Evolutionary conservation across 2,797 vertebrate species (phyloP).

Genomic region (Trichosurus vulpecula): DNA sequence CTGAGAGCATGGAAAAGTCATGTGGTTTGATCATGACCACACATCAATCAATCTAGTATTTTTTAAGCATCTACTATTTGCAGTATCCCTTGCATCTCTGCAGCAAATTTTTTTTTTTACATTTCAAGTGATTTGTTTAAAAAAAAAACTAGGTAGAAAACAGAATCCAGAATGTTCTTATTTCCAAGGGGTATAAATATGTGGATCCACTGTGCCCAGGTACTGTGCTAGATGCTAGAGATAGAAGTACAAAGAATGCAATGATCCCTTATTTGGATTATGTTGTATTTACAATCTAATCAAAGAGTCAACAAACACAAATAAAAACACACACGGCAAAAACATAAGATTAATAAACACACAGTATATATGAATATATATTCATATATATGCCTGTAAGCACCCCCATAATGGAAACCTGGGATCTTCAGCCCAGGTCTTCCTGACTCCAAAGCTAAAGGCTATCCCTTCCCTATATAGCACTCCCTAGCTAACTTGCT

Average conservation of each 20-base stretch:
- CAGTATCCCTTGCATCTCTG: constrained; percentile 58
- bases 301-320: background rate
- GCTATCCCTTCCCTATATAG: background rate
- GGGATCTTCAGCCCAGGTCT: background rate
- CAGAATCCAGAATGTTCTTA: background rate
- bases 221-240: background rate
- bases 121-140: constrained; percentile 32
- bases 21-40: background rate
- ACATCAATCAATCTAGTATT: background rate
- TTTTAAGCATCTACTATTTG: background rate
- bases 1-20: background rate
- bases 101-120: constrained; percentile 52
- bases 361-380: background rate
- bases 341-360: background rate
- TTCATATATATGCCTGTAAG: background rate
- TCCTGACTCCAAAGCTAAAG: background rate
- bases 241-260: background rate
- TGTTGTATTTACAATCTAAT: background rate
- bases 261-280: background rate
- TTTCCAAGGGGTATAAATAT: constrained; percentile 68
- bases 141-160: constrained; percentile 48
- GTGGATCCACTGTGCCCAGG: too few species aligned
- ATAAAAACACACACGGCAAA: background rate
- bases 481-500: background rate
- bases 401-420: background rate